phyloP scores from a whole-genome alignment of 2,888 invertebrate species.

The Adelphocoris suturalis region DNA sequence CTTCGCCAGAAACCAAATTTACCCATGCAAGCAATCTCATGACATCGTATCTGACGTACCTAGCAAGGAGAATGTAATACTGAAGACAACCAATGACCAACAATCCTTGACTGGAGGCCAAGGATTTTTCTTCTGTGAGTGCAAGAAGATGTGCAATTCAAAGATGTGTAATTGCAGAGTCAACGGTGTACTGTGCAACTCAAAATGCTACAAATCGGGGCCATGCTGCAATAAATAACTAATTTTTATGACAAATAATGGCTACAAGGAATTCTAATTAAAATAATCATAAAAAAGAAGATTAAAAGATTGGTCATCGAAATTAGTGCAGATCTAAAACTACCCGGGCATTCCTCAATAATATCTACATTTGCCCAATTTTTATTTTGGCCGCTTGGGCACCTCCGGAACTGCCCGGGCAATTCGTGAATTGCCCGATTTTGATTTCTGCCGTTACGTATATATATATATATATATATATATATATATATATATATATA shows the following conservation, averaged over 20 bases:
- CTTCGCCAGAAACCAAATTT: constrained; percentile 1
- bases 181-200: neutral
- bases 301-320: too few relatives aligned
- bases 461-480: too few relatives aligned
- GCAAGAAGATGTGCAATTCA: constrained; percentile 7
- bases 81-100: neutral
- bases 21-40: constrained; percentile 1
- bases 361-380: too few relatives aligned
- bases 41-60: neutral
- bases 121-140: constrained; percentile 7
- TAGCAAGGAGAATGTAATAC: neutral
- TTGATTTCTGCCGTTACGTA: too few relatives aligned
- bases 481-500: too few relatives aligned
- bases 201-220: constrained; percentile 14
- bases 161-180: neutral
- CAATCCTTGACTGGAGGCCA: constrained; percentile 7
- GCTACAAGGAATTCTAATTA: too few relatives aligned
- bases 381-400: too few relatives aligned
- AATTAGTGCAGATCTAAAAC: too few relatives aligned
- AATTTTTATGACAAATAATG: too few relatives aligned
- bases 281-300: too few relatives aligned
- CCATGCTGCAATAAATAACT: too few relatives aligned
- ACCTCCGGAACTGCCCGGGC: neutral
- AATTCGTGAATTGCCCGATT: neutral
- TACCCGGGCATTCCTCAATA: too few relatives aligned